Evolutionary conservation across 2,888 invertebrate genomes (phyloP).

Genomic region (Malthinus seriepunctatus): DNA sequence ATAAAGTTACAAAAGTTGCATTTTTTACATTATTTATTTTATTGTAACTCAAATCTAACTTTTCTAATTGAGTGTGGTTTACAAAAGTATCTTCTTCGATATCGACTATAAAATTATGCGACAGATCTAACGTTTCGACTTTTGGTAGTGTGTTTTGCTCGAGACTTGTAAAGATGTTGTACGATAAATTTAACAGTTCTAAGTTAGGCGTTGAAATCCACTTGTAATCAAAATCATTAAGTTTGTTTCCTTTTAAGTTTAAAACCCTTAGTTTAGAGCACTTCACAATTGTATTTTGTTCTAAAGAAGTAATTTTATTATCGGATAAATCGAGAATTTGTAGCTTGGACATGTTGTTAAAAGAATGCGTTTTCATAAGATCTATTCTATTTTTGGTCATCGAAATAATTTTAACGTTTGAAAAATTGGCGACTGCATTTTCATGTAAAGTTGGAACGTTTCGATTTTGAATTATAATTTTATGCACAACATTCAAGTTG

Average conservation of each 20-base stretch:
- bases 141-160: too few species aligned
- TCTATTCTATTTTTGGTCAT: conserved; percentile 13
- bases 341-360: conserved; percentile 3
- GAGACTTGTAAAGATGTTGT: neutral
- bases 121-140: neutral
- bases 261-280: neutral
- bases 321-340: neutral
- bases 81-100: neutral
- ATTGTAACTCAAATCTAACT: neutral
- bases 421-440: conserved; percentile 2
- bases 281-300: neutral
- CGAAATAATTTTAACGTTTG: neutral
- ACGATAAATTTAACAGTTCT: neutral
- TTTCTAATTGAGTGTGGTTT: neutral
- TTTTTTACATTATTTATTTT: neutral
- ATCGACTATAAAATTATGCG: neutral
- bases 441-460: conserved; percentile 8
- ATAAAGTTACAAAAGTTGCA: neutral
- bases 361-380: conserved; percentile 11
- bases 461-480: neutral
- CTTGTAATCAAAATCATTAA: neutral
- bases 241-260: neutral
- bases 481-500: neutral
- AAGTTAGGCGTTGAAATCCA: neutral
- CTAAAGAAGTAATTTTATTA: conserved; percentile 5